Percentiles rank a stretch among this genome's conserved stretches.
phyloP scores from a whole-genome alignment of 2,113 vertebrate species.

The Pyrgilauda ruficollis region DNA sequence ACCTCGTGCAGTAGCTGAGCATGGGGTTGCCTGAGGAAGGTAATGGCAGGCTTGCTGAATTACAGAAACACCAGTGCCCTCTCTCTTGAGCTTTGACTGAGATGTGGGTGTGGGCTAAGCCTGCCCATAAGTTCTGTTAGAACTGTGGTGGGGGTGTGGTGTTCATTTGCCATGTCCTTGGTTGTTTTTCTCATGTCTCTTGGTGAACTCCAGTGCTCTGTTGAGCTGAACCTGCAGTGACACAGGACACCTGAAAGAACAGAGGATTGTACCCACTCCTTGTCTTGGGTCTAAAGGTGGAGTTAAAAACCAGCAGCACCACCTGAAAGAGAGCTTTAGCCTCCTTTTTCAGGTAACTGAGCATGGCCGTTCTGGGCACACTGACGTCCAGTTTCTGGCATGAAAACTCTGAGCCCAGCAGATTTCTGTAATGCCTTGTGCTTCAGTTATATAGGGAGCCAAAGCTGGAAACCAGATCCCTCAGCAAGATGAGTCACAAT shows the following conservation, averaged over 20 bases:
- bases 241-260: neutral
- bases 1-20: neutral
- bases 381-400: neutral
- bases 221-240: neutral
- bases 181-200: neutral
- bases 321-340: neutral
- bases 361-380: accelerated
- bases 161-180: accelerated
- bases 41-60: neutral
- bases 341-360: neutral
- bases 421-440: neutral
- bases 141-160: neutral
- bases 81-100: neutral
- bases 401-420: neutral
- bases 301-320: neutral
- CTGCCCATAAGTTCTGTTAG: neutral
- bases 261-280: neutral
- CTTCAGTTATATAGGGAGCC: neutral
- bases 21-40: neutral
- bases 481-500: neutral
- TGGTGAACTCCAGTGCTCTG: neutral
- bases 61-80: neutral
- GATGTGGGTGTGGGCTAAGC: neutral
- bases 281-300: neutral
- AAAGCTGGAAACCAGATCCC: neutral